phyloP scores from a whole-genome alignment of 2,888 invertebrate genomes.

The Endotricha flammealis region DNA sequence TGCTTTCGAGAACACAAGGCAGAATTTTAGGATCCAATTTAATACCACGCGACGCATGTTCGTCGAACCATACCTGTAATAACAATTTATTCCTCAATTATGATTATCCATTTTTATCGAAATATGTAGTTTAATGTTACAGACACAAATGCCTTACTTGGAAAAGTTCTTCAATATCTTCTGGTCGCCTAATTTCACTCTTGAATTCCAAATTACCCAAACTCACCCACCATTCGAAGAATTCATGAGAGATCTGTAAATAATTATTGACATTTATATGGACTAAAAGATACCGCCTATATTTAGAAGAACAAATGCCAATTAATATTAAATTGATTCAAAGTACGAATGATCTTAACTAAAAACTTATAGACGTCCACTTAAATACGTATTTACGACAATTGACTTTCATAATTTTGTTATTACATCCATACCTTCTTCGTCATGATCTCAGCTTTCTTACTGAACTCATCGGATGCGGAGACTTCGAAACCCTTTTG shows the following conservation, averaged over 20 bases:
- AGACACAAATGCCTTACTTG: too few species aligned
- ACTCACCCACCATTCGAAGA: constrained; percentile 74
- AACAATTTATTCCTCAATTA: too few species aligned
- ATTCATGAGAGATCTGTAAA: constrained; percentile 73
- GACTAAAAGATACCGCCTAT: too few species aligned
- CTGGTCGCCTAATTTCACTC: constrained; percentile 67
- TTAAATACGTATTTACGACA: too few species aligned
- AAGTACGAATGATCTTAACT: too few species aligned
- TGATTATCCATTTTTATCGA: too few species aligned
- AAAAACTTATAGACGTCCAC: too few species aligned
- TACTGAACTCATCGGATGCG: constrained; percentile 68
- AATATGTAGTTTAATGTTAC: too few species aligned
- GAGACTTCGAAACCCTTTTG: constrained; percentile 61
- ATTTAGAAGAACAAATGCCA: too few species aligned
- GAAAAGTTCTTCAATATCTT: constrained; percentile 76
- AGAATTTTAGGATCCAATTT: constrained; percentile 58
- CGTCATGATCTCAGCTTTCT: constrained; percentile 63
- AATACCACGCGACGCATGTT: constrained; percentile 62
- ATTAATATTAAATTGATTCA: too few species aligned
- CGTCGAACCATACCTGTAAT: constrained; percentile 68
- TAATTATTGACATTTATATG: neutral
- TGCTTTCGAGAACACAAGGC: constrained; percentile 58
- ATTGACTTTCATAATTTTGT: too few species aligned
- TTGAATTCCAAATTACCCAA: constrained; percentile 69
- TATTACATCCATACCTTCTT: too few species aligned